Evolutionary conservation across 2,888 invertebrate species (phyloP), one percentile per base, ranked within the genome.

Genomic region (Xylota segnis): DNA sequence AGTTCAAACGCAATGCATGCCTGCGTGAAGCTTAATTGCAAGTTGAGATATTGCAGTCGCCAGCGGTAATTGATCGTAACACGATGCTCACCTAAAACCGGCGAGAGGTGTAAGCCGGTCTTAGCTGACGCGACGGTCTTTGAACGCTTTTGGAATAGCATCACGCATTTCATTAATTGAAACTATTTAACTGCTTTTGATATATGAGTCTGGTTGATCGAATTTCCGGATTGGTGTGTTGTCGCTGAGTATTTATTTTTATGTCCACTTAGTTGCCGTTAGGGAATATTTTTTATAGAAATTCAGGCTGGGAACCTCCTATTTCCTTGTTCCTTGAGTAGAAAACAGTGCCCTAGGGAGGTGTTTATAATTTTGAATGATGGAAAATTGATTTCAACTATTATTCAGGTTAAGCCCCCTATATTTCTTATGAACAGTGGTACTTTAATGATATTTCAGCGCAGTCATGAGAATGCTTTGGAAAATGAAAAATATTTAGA

Each of bases 181-280:
- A 86, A 86, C 82, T 65, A 58, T 82, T 82, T 71, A 72, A 82
- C 43, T 76, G 82, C 82, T 82, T 86, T 82, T 86, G 84, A 84
- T 84, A 76, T 81, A 81, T 70, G 75, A 75, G 58, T 43, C 61
- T 61, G 37, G 59, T 59, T 61, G 23, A 29, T 9, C 37, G 27
- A 27, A 43, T 43, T 61, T 61, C 14, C 63, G 32, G 63, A 32
- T 47, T 47, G 29, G 16, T 65, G 16, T 65, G 12, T 16, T 47
- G 18, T 50, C 10, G 16, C 12, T 10, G 1, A 9, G 18, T 18
- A 4, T 50, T 50, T 23, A 18, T 12, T 50, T 50, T 10, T 50
- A 23, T 50, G 50, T 50, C 23, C 50, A 50, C 4, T 5, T 10
- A 50, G 5, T 50, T 23, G 23, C 50, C 50, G 50, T 50, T 50